Evolutionary conservation across 2,888 invertebrate species (phyloP), one percentile per base, ranked within the genome.

Genomic region (Alsophila aescularia): DNA sequence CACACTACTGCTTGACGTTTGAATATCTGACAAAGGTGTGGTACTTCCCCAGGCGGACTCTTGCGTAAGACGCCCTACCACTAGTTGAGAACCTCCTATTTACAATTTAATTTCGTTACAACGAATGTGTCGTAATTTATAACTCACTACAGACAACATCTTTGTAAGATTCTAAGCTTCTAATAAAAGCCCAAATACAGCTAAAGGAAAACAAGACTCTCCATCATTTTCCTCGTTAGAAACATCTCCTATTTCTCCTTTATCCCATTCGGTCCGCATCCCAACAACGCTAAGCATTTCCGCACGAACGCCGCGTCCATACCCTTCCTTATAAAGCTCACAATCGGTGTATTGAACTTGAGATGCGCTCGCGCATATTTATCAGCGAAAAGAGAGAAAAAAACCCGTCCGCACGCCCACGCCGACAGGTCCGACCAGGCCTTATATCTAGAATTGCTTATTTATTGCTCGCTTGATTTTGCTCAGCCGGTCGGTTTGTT

Each of bases 341-440:
- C 73, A 66, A 68, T 67, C 70, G 58, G 76, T 66, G 60, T 75
- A 76, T 74, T 77, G 74, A 77, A 76, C 77, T 69, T 72, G 63
- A 45, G 74, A 75, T 77, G 75, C 73, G 70, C 67, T 63, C 57
- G 69, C 72, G 75, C 70, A 71, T 67, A 68, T 52, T 51, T 79
- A 80, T 82, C 78, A 80, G 79, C 81, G 71, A 81, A 79, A 77
- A 75, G 73, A 71, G 74, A 71, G 69, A 75, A 75, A 74, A 29
- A 68, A 76, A 78, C 75, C 71, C 64, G 77, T 75, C 72, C 52
- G 49, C 64, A 70, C 79, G 70, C 81, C 79, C 75, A 81, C 83
- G 13, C 15, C 62, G 72, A 64, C 73, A 41, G 64, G 71, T 73
- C 58, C 45, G 47, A 73, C 70, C 65, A 66, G 66, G 60, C 61